Evolutionary conservation across 2,113 vertebrate genomes (phyloP).

Genomic region (Psophia crepitans): DNA sequence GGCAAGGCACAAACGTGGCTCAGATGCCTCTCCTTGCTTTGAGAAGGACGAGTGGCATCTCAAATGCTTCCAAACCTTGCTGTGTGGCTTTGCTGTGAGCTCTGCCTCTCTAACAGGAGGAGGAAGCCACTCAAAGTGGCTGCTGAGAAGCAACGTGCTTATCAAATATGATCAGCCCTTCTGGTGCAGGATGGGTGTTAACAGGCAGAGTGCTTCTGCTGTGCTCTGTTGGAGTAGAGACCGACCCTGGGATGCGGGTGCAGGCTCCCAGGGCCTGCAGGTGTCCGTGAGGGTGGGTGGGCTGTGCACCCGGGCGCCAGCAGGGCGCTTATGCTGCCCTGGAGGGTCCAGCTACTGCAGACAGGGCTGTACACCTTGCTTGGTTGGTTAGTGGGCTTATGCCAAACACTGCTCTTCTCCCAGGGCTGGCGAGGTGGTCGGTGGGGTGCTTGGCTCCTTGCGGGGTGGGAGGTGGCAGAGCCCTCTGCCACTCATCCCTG

Average conservation of each 20-base stretch:
- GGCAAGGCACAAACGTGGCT: background rate
- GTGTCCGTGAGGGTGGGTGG: background rate
- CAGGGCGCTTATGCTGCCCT: background rate
- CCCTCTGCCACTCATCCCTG: background rate
- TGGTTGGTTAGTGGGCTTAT: background rate
- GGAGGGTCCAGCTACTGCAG: background rate
- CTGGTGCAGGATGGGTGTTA: background rate
- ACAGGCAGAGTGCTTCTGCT: background rate
- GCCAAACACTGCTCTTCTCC: rapidly evolving
- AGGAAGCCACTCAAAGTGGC: background rate
- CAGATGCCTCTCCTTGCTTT: background rate
- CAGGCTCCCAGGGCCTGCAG: too few species aligned
- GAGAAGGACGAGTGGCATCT: background rate
- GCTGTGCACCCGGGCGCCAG: background rate
- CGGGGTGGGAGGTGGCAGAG: background rate
- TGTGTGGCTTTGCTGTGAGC: background rate
- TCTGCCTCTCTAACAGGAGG: background rate
- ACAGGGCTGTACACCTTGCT: background rate
- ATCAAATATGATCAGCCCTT: background rate
- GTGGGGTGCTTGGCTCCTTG: background rate
- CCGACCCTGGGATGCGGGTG: background rate
- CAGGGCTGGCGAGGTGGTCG: rapidly evolving
- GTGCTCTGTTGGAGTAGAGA: background rate
- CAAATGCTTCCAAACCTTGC: background rate
- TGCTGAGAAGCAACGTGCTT: background rate